phyloP scores from a whole-genome alignment of 30 jellyfish, hydroid and myxozoan genomes.

The Hydractinia echinata region DNA sequence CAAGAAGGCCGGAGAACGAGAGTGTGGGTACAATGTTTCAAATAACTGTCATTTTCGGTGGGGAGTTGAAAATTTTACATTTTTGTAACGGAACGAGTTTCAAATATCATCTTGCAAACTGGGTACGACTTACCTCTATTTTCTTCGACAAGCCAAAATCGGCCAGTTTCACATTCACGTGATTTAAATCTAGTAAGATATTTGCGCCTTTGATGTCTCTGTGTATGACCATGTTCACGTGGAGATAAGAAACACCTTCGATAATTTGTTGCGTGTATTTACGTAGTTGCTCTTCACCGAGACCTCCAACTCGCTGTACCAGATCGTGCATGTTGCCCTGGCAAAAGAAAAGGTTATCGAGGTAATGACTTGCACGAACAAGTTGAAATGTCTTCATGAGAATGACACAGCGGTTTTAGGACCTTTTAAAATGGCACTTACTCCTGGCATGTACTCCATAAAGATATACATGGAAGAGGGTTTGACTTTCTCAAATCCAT shows the following conservation, averaged over 20 bases:
- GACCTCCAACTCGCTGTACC: slow-evolving; percentile 45
- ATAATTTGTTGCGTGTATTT: slow-evolving; percentile 56
- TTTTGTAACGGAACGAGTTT: no score
- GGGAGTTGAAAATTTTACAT: no score
- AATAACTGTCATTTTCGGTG: no score
- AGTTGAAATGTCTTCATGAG: no score
- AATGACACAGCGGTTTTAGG: no score
- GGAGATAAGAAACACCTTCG: slow-evolving; percentile 86
- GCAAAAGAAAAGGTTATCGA: background rate
- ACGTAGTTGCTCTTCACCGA: slow-evolving; percentile 57
- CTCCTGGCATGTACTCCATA: slow-evolving; percentile 94
- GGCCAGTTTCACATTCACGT: slow-evolving; percentile 53
- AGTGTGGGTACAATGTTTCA: no score
- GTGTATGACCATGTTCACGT: slow-evolving; percentile 74
- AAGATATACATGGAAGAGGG: slow-evolving; percentile 57
- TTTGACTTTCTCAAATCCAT: slow-evolving; percentile 64
- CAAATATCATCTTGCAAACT: no score
- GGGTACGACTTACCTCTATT: slow-evolving; percentile 41
- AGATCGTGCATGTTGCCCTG: slow-evolving; percentile 79
- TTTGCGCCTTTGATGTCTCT: slow-evolving; percentile 96
- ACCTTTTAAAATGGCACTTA: slow-evolving; percentile 23
- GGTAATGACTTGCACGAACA: background rate
- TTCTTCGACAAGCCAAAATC: slow-evolving; percentile 83
- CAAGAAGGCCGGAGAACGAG: no score
- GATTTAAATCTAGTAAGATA: slow-evolving; percentile 54